Conservation (phyloP, 2,888 invertebrate genomes). For the Electrophaes corylata region DNA sequence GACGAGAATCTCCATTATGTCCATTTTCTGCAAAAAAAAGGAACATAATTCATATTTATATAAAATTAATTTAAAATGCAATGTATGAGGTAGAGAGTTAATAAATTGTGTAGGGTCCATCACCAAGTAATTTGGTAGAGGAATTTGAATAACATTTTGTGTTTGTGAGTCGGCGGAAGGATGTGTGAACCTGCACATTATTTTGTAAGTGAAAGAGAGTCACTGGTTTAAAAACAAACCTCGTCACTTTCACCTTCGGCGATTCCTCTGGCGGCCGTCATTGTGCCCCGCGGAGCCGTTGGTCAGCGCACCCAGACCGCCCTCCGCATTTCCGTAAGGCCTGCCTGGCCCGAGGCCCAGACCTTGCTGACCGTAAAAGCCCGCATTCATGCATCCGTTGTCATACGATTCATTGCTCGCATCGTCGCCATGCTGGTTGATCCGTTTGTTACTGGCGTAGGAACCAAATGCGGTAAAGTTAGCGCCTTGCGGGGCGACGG, state of each 20-base stretch:
- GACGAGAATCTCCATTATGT: conserved; percentile 77
- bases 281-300: conserved; percentile 80
- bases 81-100: not conserved
- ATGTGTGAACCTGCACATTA: conserved; percentile 35
- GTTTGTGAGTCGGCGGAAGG: conserved; percentile 18
- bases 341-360: conserved; percentile 70
- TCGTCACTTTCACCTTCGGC: conserved; percentile 78
- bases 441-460: conserved; percentile 64
- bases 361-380: conserved; percentile 64
- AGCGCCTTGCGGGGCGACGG: conserved; percentile 65
- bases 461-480: conserved; percentile 80
- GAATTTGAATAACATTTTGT: conserved; percentile 4
- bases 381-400: conserved; percentile 50
- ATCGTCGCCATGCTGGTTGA: conserved; percentile 43
- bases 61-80: not conserved
- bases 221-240: conserved; percentile 83
- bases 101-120: conserved; percentile 4
- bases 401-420: conserved; percentile 52
- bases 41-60: conserved; percentile 25
- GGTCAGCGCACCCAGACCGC: conserved; percentile 64
- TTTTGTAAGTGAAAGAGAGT: conserved; percentile 59
- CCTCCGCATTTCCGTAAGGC: conserved; percentile 60
- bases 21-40: conserved; percentile 77
- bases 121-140: not conserved
- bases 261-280: conserved; percentile 81